These are phyloP conservation scores for Hoplostethus mediterraneus DNA, from an alignment of 2,797 vertebrate genomes.

Conservation along the genomic window DNA sequence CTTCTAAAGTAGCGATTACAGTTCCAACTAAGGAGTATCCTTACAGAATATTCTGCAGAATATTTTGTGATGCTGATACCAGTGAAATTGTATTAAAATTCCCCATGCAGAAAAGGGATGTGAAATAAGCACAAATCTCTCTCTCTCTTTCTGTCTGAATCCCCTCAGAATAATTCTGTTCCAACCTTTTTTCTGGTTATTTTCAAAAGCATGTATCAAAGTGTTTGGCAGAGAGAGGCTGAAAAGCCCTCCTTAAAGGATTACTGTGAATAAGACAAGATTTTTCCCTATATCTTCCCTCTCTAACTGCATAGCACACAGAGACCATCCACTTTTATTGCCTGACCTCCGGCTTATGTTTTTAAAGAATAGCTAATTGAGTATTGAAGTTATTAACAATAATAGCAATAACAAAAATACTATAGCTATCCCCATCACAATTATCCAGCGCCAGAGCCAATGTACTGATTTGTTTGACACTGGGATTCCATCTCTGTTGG, in stretches of 20 bases:
- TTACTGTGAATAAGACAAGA: slow-evolving; percentile 64
- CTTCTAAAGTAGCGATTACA: slow-evolving; percentile 22
- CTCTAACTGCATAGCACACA: slow-evolving; percentile 24
- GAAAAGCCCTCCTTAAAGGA: slow-evolving; percentile 64
- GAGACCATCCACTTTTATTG: slow-evolving; percentile 25
- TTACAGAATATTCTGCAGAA: not conserved
- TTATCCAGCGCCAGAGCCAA: not conserved
- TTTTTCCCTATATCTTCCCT: slow-evolving; percentile 38
- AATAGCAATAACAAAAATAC: slow-evolving; percentile 12
- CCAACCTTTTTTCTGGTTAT: slow-evolving; percentile 43
- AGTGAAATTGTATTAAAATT: not conserved
- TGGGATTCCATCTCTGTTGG: slow-evolving; percentile 22
- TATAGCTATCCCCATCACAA: slow-evolving; percentile 14
- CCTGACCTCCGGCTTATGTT: slow-evolving; percentile 9
- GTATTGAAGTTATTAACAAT: not conserved
- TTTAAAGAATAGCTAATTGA: slow-evolving; percentile 8
- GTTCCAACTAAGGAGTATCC: no score
- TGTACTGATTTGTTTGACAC: slow-evolving; percentile 17
- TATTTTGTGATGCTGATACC: slow-evolving; percentile 1
- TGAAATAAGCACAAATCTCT: slow-evolving; percentile 41
- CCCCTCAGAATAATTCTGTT: slow-evolving; percentile 49
- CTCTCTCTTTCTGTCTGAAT: slow-evolving; percentile 32
- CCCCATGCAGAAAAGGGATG: slow-evolving; percentile 25
- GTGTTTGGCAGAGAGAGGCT: slow-evolving; percentile 56
- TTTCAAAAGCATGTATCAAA: slow-evolving; percentile 61